Evolutionary conservation across 2,113 vertebrate genomes (phyloP), one percentile per base, ranked within the genome.

Genomic region (Gobiocypris rarus): DNA sequence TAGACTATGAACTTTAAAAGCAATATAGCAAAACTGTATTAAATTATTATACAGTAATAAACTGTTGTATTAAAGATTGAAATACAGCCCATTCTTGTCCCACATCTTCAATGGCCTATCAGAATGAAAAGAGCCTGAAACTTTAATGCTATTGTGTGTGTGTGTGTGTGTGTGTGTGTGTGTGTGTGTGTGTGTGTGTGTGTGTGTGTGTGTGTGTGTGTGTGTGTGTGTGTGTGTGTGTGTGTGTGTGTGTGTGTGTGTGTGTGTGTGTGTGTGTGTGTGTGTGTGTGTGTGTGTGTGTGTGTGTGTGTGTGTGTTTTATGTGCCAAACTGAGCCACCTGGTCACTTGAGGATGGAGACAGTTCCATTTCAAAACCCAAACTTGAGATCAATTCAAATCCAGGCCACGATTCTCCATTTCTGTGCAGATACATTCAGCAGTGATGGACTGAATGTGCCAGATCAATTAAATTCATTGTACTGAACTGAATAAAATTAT

Each of bases 1-100:
- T 45, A 11, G 43, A 45, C 0, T 0, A 45, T 14, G 48, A 38
- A 38, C 34, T 65, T 69, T 88, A 84, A 89, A 77, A 88, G 83
- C 85, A 13, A 89, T 28, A 17, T 2, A 28, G 52, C 0, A 0
- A 28, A 50, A 74, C 9, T 10, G 48, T 6, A 38, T 38, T 38
- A 6, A 38, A 38, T 4, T 38, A 38, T 38, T 38, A 38, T 38
- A 38, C 34, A 38, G 34, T 38, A 6, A 6, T 38, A 6, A 38
- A 38, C 28, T 19, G 10, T 52, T 75, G 4, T 6, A 6, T 31
- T 34, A 17, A 74, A 54, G 34, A 69, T 41, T 69, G 19, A 69
- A 69, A 69, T 41, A 41, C 31, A 11, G 17, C 31, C 9, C 17
- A 19, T n/a, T 45, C 38, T 45, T 24, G 69, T 76, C 31, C 54